A percentile compares a stretch with the other conserved stretches of the same genome.
Evolutionary conservation across 2,113 vertebrate genomes (phyloP).

Genomic region (Chlamydotis undulata): DNA sequence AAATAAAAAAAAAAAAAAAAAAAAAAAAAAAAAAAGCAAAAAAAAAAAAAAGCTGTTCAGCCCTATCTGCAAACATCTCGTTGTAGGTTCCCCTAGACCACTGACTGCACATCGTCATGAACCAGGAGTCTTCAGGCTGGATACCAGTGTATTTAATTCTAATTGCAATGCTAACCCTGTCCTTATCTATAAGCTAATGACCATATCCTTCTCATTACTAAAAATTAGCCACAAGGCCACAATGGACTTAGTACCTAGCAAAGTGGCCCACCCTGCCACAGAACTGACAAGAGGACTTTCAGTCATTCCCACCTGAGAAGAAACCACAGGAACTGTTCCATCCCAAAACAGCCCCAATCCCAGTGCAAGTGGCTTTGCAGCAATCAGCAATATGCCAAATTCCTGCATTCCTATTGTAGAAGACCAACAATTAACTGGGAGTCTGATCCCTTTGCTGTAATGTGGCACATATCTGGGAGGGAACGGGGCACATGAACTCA

Average conservation of each 20-base stretch:
- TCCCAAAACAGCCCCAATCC: background rate
- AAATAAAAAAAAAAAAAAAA: no score
- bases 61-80: background rate
- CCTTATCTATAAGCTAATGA: background rate
- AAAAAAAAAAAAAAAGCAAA: no score
- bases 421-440: background rate
- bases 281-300: background rate
- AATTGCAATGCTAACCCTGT: background rate
- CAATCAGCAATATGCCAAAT: background rate
- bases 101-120: background rate
- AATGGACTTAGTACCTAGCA: background rate
- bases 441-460: background rate
- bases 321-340: background rate
- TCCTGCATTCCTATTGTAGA: background rate
- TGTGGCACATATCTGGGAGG: background rate
- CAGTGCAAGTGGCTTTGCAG: background rate
- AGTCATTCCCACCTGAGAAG: background rate
- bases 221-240: background rate
- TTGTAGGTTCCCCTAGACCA: background rate
- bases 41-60: background rate
- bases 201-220: background rate
- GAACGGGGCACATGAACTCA: background rate
- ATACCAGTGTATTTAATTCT: background rate
- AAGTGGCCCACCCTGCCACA: background rate
- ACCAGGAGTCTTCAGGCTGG: background rate